These are phyloP conservation scores for Cephalotes varians DNA, from an alignment of 2,888 invertebrate genomes.

Conservation along the genomic window DNA sequence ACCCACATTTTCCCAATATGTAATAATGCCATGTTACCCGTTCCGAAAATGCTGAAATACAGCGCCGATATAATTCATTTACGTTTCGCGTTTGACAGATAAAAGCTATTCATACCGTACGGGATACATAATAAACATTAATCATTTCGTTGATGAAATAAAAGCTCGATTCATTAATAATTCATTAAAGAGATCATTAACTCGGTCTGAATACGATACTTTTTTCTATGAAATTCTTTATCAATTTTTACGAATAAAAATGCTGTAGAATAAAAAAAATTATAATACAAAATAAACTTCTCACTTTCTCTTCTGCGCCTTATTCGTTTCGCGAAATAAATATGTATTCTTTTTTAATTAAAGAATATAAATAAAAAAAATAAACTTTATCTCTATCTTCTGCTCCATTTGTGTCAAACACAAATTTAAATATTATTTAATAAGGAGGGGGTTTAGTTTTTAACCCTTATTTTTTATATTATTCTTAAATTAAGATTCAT, in stretches of 20 bases:
- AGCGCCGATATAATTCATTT: conserved; percentile 32
- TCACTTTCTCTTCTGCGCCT: not conserved
- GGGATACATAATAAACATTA: conserved; percentile 44
- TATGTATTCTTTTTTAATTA: not conserved
- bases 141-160: conserved; percentile 37
- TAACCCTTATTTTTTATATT: not conserved
- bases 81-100: conserved; percentile 48
- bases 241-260: not conserved
- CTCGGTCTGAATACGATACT: not conserved
- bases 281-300: not conserved
- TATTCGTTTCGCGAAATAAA: not conserved
- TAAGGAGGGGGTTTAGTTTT: not conserved
- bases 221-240: not conserved
- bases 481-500: conserved; percentile 16
- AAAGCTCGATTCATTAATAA: conserved; percentile 35
- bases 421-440: not conserved
- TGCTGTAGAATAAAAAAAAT: not conserved
- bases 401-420: not conserved
- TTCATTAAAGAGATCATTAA: conserved; percentile 3
- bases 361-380: not conserved
- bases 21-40: conserved; percentile 24
- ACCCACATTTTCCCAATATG: conserved; percentile 42
- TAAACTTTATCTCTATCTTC: not conserved
- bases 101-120: conserved; percentile 36
- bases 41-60: conserved; percentile 37